A percentile compares a stretch with the other conserved stretches of the same genome.
Evolutionary conservation across 1,140 invertebrate genomes (phyloP).

Genomic region (Heliothis subflexa): DNA sequence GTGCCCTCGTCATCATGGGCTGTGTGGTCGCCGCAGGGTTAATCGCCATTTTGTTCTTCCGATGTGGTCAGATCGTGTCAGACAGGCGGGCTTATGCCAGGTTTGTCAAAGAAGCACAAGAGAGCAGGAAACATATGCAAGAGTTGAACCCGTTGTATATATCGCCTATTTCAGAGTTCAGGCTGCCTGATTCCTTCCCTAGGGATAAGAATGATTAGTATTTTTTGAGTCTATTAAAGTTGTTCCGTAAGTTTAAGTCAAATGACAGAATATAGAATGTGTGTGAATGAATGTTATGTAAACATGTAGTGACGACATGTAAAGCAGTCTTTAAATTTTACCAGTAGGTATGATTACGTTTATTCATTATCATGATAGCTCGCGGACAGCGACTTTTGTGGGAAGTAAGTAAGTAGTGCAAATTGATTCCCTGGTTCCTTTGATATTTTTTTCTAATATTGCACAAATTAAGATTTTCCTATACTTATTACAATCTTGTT

Average conservation of each 20-base stretch:
- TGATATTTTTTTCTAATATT: too few species aligned
- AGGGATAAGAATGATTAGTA: constrained; percentile 74
- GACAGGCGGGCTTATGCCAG: constrained; percentile 85
- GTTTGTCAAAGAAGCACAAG: constrained; percentile 80
- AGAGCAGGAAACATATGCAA: constrained; percentile 69
- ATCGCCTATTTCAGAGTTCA: constrained; percentile 85
- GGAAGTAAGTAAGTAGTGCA: too few species aligned
- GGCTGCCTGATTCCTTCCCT: constrained; percentile 83
- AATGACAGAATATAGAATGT: too few species aligned
- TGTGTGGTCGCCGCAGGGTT: constrained; percentile 82
- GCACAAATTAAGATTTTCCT: too few species aligned
- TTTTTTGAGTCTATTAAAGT: background rate
- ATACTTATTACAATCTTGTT: too few species aligned
- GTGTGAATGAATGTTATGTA: too few species aligned
- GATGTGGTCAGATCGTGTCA: constrained; percentile 78
- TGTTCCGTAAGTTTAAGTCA: background rate
- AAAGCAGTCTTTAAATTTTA: too few species aligned
- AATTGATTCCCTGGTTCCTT: too few species aligned
- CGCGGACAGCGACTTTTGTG: too few species aligned
- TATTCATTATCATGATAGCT: too few species aligned
- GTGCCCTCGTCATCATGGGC: constrained; percentile 73
- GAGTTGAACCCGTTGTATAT: constrained; percentile 87
- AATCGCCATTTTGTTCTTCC: constrained; percentile 74
- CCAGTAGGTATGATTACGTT: too few species aligned
- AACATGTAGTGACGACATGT: too few species aligned